Base-by-base conservation (phyloP, 2,797 vertebrate species). In the Hippoglossus hippoglossus region DNA sequence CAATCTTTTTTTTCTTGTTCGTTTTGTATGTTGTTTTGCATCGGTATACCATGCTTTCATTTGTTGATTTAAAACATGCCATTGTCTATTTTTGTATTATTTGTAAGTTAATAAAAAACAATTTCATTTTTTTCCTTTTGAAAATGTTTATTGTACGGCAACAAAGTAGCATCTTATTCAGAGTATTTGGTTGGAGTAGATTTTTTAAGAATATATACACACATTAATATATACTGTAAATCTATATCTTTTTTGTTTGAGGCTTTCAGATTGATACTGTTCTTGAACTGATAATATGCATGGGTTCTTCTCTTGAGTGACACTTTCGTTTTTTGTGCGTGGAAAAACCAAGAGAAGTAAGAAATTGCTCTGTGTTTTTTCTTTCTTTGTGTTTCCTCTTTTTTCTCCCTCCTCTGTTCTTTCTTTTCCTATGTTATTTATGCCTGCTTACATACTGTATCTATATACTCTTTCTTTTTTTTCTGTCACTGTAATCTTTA, bases 71-170 rank as follows among this genome's bases (percentile, higher is more conserved):
- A 94, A 87, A 90, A 91, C 94, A 97, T 96, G 95, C 94, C 96
- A 96, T 97, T 94, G 96, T 97, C 96, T 98, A 97, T 98, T 98
- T 98, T 97, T 98, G 95, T 97, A 97, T 97, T 94, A 96, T 97
- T 97, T 97, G 94, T 97, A 96, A 97, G 95, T 97, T 97, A 96
- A 96, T 95, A 92, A 91, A 91, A 90, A 68, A 80, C 44, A 84
- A 47, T 18, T 52, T n/a, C 15, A 50, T 58, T 75, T 80, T 75
- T 88, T 92, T 87, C 79, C 82, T 90, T 86, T 90, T 88, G 71
- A 90, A 93, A 91, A 87, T 95, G 93, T 94, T 95, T 95, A 96
- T 96, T 96, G 96, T 97, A 96, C 94, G 95, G 95, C 96, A 96
- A 96, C 92, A 88, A 95, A 94, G 96, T 97, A 96, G 97, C 95